Percentiles rank a stretch among this genome's conserved stretches.
phyloP scores from a whole-genome alignment of 2,888 invertebrate genomes.

The Leucoptera coffeella region DNA sequence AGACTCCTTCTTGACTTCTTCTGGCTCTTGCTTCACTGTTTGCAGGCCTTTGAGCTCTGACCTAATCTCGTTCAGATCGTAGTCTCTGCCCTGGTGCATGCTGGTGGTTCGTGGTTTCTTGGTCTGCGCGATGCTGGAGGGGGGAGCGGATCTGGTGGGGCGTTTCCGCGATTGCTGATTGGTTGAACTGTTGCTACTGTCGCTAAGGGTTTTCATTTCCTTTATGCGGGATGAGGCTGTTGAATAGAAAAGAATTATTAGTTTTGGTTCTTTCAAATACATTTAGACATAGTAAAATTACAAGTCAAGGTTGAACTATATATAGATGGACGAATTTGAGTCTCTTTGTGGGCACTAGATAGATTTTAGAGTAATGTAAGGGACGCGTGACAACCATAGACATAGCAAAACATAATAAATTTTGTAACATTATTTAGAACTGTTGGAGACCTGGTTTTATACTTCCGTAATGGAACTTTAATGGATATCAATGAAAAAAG shows the following conservation, averaged over 20 bases:
- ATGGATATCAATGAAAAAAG: too few species aligned
- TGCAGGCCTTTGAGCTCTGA: slow-evolving; percentile 76
- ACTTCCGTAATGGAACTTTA: too few species aligned
- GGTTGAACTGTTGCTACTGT: slow-evolving; percentile 31
- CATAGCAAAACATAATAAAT: not conserved
- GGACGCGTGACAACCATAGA: not conserved
- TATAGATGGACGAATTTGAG: too few species aligned
- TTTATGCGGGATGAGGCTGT: slow-evolving; percentile 26
- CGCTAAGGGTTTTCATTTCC: slow-evolving; percentile 33
- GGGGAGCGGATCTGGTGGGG: slow-evolving; percentile 24
- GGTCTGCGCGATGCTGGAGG: slow-evolving; percentile 24
- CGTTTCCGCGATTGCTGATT: slow-evolving; percentile 38
- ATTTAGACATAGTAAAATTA: too few species aligned
- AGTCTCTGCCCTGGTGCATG: slow-evolving; percentile 55
- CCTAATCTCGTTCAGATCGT: slow-evolving; percentile 78
- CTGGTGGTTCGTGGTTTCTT: slow-evolving; percentile 23
- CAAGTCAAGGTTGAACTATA: too few species aligned
- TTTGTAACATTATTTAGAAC: not conserved
- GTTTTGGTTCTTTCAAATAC: too few species aligned
- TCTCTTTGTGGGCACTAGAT: too few species aligned
- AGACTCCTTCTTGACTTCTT: slow-evolving; percentile 9
- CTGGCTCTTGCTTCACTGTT: slow-evolving; percentile 41
- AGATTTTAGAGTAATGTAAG: too few species aligned
- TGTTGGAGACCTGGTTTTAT: not conserved
- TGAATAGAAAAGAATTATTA: not conserved